Evolutionary conservation across 2,888 invertebrate genomes (phyloP).

Genomic region (Auanema sp.): DNA sequence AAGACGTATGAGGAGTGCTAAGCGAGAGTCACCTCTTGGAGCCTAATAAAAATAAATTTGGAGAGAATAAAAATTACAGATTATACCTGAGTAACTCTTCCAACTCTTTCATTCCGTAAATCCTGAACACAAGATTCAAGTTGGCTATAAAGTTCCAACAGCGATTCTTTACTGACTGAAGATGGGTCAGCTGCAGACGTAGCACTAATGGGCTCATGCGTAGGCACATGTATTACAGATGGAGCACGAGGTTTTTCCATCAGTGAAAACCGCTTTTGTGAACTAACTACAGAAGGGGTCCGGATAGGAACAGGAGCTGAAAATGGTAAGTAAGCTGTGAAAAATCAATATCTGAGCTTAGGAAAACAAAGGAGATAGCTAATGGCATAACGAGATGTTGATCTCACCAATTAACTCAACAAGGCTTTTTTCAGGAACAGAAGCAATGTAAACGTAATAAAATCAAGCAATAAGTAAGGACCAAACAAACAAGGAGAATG

Average conservation of each 20-base stretch:
- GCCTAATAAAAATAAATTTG: too few relatives aligned
- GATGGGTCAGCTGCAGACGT: slow-evolving; percentile 1
- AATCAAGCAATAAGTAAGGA: not conserved
- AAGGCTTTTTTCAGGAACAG: not conserved
- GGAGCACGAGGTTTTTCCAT: slow-evolving; percentile 10
- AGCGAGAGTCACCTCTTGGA: slow-evolving; percentile 17
- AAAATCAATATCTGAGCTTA: too few relatives aligned
- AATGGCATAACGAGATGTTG: too few relatives aligned
- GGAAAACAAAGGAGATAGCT: too few relatives aligned
- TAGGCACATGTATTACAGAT: too few relatives aligned
- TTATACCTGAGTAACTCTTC: slow-evolving; percentile 17
- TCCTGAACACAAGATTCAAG: slow-evolving; percentile 39
- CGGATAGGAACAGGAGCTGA: too few relatives aligned
- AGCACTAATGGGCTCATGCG: not conserved
- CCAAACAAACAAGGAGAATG: not conserved
- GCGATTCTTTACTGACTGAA: slow-evolving; percentile 25
- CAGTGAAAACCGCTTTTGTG: slow-evolving; percentile 26
- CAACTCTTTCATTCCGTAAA: slow-evolving; percentile 25
- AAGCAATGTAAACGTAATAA: not conserved
- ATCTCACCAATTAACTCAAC: not conserved
- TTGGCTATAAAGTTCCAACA: slow-evolving; percentile 44
- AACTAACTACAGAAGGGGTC: too few relatives aligned
- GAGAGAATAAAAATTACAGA: too few relatives aligned
- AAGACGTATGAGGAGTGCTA: slow-evolving; percentile 26
- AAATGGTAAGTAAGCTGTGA: too few relatives aligned